Conservation (phyloP, 2,888 invertebrate species). For the Nomada ruficornis region DNA sequence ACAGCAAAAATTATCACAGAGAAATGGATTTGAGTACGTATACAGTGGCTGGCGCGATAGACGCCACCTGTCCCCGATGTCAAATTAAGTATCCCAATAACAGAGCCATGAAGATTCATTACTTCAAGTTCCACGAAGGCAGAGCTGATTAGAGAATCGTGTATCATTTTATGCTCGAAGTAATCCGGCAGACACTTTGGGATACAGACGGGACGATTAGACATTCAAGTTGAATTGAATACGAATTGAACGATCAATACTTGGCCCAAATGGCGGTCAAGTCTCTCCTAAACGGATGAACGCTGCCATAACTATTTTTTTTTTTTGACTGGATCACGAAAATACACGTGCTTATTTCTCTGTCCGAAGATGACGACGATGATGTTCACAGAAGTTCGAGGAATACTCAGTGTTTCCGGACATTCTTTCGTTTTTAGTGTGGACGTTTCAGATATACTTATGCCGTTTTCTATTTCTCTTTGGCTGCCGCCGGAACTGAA, state of each 20-base stretch:
- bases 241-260: background rate
- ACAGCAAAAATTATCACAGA: conserved; percentile 72
- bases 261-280: background rate
- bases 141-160: conserved; percentile 19
- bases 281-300: background rate
- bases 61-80: conserved; percentile 78
- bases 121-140: conserved; percentile 79
- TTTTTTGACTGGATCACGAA: conserved; percentile 12
- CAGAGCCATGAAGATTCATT: conserved; percentile 81
- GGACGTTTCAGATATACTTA: conserved; percentile 8
- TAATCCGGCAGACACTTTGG: background rate
- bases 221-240: background rate
- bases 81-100: conserved; percentile 81
- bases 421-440: conserved; percentile 5
- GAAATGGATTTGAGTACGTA: conserved; percentile 77
- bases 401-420: conserved; percentile 1
- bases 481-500: background rate
- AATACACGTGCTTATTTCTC: background rate
- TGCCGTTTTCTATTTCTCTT: background rate
- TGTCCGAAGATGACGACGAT: background rate
- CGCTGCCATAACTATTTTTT: conserved; percentile 30
- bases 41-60: conserved; percentile 73
- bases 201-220: background rate
- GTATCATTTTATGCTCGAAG: too few species aligned
- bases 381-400: background rate